Percentiles rank a stretch among this genome's conserved stretches.
phyloP scores from a whole-genome alignment of 2,113 vertebrate genomes.

The Crocuta crocuta region DNA sequence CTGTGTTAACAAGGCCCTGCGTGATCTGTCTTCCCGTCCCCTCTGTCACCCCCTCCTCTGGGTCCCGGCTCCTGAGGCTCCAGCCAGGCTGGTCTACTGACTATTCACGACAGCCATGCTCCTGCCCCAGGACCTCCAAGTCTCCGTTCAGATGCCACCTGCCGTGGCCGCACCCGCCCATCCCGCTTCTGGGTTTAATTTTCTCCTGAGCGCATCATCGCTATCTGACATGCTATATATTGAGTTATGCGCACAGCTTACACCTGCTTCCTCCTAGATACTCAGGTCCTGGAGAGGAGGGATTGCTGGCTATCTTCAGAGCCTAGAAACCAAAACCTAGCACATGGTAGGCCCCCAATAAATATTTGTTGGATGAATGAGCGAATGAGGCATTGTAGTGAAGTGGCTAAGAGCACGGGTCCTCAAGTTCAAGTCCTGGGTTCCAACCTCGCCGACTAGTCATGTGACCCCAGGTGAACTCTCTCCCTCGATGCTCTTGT shows the following conservation, averaged over 20 bases:
- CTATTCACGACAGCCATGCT: accelerated
- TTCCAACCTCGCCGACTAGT: neutral
- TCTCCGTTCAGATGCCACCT: neutral
- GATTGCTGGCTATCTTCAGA: neutral
- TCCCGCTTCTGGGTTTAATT: neutral
- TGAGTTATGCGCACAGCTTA: neutral
- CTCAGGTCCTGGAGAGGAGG: neutral
- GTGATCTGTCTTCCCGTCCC: neutral
- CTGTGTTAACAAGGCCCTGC: neutral
- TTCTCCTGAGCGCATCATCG: neutral
- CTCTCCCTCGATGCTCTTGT: neutral
- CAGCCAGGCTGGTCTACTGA: neutral
- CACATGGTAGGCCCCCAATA: too few relatives aligned
- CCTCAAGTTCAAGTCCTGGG: neutral
- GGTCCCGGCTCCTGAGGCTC: neutral
- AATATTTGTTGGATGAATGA: neutral
- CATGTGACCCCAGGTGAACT: neutral
- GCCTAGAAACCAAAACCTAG: neutral
- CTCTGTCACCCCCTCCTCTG: neutral
- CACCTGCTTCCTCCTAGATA: neutral
- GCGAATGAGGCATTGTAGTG: neutral
- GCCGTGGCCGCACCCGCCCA: neutral
- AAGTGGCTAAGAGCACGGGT: neutral
- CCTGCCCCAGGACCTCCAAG: constrained; percentile 6
- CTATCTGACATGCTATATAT: neutral